A percentile compares a stretch with the other conserved stretches of the same genome.
These are phyloP conservation scores for Drosophila bocqueti DNA, from an alignment of 1,140 invertebrate genomes.

Conservation along the genomic window DNA sequence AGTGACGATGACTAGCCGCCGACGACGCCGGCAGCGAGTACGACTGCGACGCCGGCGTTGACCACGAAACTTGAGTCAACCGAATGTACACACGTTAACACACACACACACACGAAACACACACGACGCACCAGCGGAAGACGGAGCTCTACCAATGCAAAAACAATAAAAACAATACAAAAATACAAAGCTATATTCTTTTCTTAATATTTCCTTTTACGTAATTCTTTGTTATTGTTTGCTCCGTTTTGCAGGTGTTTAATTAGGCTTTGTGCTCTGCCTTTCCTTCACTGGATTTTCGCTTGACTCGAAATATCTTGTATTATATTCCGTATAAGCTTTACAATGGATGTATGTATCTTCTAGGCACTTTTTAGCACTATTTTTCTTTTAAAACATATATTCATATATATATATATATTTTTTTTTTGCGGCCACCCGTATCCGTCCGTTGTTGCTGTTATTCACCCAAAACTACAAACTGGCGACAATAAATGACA, in stretches of 20 bases:
- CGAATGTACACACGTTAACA: conserved; percentile 15
- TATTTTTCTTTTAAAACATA: neutral
- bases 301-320: neutral
- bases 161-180: conserved; percentile 6
- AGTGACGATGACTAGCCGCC: conserved; percentile 46
- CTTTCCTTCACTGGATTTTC: conserved; percentile 4
- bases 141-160: conserved; percentile 24
- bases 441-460: conserved; percentile 38
- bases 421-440: conserved; percentile 4
- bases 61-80: conserved; percentile 72
- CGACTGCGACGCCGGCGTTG: conserved; percentile 36
- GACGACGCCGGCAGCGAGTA: conserved; percentile 13
- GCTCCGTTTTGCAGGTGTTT: conserved; percentile 30
- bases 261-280: conserved; percentile 16
- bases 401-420: neutral
- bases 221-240: conserved; percentile 47
- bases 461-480: conserved; percentile 64
- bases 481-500: conserved; percentile 39
- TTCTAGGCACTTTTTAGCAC: neutral
- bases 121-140: conserved; percentile 10
- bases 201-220: conserved; percentile 43
- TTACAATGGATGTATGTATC: neutral
- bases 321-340: neutral
- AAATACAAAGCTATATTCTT: neutral
- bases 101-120: neutral